Evolutionary conservation across 1,140 invertebrate genomes (phyloP).

Genomic region (Octopus sinensis): DNA sequence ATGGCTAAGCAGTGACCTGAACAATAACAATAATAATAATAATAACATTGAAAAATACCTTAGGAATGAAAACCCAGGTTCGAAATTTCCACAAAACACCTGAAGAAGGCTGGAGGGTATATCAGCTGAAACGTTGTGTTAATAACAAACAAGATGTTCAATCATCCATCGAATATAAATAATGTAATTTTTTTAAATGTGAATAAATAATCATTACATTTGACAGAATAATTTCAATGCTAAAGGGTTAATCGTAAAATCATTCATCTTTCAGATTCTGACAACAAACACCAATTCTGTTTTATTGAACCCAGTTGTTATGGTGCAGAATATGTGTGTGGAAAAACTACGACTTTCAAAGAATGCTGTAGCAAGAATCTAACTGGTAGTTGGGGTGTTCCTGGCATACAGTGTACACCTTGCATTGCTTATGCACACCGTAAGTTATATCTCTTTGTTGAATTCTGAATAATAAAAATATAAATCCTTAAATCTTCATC

Average conservation of each 20-base stretch:
- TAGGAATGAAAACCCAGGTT: no score
- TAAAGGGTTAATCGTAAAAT: neutral
- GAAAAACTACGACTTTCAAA: neutral
- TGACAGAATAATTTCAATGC: neutral
- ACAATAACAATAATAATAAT: no score
- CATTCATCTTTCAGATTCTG: neutral
- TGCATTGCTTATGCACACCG: neutral
- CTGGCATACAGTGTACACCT: neutral
- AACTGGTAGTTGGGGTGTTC: neutral
- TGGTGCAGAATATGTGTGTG: neutral
- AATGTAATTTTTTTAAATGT: neutral
- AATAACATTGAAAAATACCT: no score
- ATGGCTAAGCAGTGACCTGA: no score
- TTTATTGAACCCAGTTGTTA: neutral
- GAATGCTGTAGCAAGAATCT: neutral
- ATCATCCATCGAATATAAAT: neutral
- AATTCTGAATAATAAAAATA: neutral
- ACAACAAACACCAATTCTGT: neutral
- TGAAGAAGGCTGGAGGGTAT: neutral
- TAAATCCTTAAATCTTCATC: neutral
- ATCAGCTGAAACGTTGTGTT: neutral
- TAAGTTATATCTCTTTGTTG: neutral
- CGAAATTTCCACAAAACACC: neutral
- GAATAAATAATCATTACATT: neutral
- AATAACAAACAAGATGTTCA: no score